These are phyloP conservation scores for Eubasilissa regina DNA, from an alignment of 1,140 invertebrate genomes.

Conservation along the genomic window DNA sequence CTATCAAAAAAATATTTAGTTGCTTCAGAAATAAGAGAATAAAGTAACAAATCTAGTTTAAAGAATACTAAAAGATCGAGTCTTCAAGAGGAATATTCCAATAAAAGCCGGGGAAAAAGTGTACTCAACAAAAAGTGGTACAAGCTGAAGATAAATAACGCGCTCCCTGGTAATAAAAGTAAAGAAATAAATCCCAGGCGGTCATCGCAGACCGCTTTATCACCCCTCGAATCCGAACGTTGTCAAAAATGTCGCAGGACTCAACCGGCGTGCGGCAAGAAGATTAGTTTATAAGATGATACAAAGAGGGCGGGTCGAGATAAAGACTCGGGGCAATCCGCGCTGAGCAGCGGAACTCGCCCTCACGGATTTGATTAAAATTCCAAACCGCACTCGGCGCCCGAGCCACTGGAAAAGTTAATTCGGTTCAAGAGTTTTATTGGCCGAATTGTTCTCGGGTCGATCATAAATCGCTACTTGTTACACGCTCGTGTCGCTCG, in stretches of 20 bases:
- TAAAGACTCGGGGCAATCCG: conserved; percentile 42
- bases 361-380: conserved; percentile 59
- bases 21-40: neutral
- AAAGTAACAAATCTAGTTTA: neutral
- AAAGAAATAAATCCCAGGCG: conserved; percentile 29
- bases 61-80: neutral
- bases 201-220: conserved; percentile 14
- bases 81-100: neutral
- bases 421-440: conserved; percentile 61
- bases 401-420: conserved; percentile 54
- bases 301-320: conserved; percentile 34
- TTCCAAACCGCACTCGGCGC: conserved; percentile 53
- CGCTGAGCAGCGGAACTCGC: neutral
- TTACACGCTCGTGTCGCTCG: conserved; percentile 53
- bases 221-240: conserved; percentile 12
- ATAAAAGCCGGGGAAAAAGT: no score
- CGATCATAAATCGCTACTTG: conserved; percentile 61
- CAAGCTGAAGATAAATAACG: conserved; percentile 4
- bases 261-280: conserved; percentile 9
- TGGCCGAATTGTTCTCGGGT: conserved; percentile 59
- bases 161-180: conserved; percentile 9
- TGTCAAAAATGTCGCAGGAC: conserved; percentile 34
- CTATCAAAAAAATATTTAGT: neutral
- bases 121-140: neutral
- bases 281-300: conserved; percentile 55